Evolutionary conservation across 2,797 vertebrate species (phyloP).

Genomic region (Delichon dasypus): DNA sequence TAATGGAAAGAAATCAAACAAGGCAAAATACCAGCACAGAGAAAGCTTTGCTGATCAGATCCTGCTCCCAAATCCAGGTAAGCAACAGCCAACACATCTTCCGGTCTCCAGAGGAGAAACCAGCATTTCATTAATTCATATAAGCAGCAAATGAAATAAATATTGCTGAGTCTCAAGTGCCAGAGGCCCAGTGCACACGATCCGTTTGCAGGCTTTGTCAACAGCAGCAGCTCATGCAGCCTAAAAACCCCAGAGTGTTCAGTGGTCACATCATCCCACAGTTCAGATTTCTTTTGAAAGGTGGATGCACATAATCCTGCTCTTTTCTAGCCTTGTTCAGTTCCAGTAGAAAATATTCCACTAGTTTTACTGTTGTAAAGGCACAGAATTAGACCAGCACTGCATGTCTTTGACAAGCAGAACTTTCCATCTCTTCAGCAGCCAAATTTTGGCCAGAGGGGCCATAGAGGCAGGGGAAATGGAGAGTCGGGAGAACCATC

Average conservation of each 20-base stretch:
- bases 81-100: neutral
- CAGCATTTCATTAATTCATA: neutral
- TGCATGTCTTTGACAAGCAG: neutral
- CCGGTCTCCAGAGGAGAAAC: neutral
- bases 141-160: neutral
- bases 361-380: neutral
- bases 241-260: fast-evolving
- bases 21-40: neutral
- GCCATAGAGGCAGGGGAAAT: neutral
- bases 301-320: neutral
- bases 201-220: neutral
- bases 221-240: neutral
- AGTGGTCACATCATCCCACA: neutral
- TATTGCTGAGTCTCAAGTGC: neutral
- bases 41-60: neutral
- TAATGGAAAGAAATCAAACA: neutral
- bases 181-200: neutral
- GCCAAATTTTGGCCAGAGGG: neutral
- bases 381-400: neutral
- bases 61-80: neutral
- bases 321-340: neutral
- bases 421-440: neutral
- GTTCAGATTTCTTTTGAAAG: neutral
- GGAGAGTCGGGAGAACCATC: neutral
- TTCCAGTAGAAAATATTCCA: neutral